Evolutionary conservation across 2,888 invertebrate species (phyloP).

Genomic region (Rosalia funebris): DNA sequence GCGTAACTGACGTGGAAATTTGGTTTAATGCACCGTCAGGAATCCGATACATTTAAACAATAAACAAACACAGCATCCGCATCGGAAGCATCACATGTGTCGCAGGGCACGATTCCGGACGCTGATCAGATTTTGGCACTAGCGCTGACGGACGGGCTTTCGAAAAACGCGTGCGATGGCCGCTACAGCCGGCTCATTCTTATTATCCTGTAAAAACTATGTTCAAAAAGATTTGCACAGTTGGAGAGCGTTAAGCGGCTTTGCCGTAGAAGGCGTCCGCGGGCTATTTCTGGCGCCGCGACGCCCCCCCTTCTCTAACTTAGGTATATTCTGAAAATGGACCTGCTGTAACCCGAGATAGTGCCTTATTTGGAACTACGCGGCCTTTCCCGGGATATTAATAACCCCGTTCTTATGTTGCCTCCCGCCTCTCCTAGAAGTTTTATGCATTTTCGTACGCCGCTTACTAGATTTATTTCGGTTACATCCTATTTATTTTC

Average conservation of each 20-base stretch:
- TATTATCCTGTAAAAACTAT: conserved; percentile 27
- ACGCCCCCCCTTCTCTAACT: conserved; percentile 59
- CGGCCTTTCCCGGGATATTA: conserved; percentile 59
- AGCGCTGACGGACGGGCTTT: background rate
- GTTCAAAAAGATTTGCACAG: conserved; percentile 40
- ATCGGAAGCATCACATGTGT: background rate
- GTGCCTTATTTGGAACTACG: conserved; percentile 73
- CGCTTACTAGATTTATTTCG: conserved; percentile 30
- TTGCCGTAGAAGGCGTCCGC: conserved; percentile 60
- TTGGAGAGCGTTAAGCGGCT: conserved; percentile 38
- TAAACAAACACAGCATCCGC: conserved; percentile 17
- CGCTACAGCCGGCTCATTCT: background rate
- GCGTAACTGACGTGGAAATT: background rate
- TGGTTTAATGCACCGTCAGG: background rate
- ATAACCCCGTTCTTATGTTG: conserved; percentile 63
- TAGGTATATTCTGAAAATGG: conserved; percentile 72
- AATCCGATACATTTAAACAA: background rate
- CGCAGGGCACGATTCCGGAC: too few relatives aligned
- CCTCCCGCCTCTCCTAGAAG: conserved; percentile 35
- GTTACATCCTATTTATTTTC: conserved; percentile 33
- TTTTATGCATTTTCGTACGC: conserved; percentile 32
- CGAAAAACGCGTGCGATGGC: background rate
- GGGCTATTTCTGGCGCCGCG: conserved; percentile 61
- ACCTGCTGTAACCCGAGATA: conserved; percentile 75
- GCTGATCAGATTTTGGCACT: too few relatives aligned